phyloP scores from a whole-genome alignment of 2,113 vertebrate genomes.

The Empidonax alnorum region DNA sequence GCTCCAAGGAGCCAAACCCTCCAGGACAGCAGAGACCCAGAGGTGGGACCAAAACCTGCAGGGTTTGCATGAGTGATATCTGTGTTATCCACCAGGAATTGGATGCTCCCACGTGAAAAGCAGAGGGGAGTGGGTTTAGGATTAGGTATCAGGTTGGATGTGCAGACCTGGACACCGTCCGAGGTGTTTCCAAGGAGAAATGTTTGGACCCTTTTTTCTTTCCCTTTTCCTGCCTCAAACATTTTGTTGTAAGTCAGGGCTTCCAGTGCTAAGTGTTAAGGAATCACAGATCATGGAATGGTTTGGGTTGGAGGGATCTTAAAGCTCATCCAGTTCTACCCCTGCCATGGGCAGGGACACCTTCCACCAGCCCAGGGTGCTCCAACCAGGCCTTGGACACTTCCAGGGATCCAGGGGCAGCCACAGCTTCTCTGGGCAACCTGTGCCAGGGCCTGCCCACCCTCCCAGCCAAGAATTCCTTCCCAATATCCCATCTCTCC shows the following conservation, averaged over 20 bases:
- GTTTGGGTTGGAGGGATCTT: background rate
- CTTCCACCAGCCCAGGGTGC: background rate
- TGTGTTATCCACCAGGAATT: background rate
- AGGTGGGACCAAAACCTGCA: background rate
- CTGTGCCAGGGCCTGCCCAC: background rate
- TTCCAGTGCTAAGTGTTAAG: background rate
- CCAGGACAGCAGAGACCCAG: background rate
- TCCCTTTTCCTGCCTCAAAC: background rate
- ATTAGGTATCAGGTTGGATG: background rate
- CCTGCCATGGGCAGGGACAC: background rate
- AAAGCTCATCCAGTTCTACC: background rate
- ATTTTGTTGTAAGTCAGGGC: background rate
- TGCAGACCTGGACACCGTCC: background rate
- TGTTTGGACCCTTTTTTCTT: background rate
- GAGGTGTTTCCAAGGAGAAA: background rate
- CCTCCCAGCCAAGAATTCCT: background rate
- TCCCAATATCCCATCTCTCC: background rate
- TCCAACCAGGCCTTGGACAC: background rate
- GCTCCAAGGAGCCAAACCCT: fast-evolving
- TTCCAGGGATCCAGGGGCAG: background rate
- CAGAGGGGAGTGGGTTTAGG: background rate
- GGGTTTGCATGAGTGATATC: fast-evolving
- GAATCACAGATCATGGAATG: background rate
- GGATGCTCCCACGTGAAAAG: background rate
- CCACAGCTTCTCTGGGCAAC: background rate